A percentile compares a stretch with the other conserved stretches of the same genome.
phyloP scores from a whole-genome alignment of 2,888 invertebrate species.

The Pediacus dermestoides region DNA sequence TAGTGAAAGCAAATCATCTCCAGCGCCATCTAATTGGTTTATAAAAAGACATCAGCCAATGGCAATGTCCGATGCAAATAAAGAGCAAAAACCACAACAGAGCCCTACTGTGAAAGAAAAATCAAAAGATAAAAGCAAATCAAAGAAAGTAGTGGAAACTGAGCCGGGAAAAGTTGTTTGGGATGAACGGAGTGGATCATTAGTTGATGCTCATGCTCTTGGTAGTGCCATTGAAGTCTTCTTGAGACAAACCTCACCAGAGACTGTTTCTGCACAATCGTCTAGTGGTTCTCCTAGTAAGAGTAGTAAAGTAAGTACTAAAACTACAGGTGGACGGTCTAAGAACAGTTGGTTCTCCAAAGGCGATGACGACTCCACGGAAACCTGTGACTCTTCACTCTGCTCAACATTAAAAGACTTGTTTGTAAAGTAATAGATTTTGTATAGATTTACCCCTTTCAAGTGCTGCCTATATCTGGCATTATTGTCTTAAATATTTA shows the following conservation, averaged over 20 bases:
- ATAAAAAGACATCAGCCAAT: constrained; percentile 71
- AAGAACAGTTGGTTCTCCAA: constrained; percentile 58
- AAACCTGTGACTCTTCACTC: constrained; percentile 75
- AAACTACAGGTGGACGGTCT: constrained; percentile 30
- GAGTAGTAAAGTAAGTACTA: constrained; percentile 21
- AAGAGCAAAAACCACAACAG: constrained; percentile 23
- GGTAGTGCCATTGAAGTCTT: constrained; percentile 85
- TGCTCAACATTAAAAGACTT: constrained; percentile 83
- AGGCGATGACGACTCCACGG: constrained; percentile 63
- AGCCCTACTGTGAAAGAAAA: constrained; percentile 10
- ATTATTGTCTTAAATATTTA: constrained; percentile 10
- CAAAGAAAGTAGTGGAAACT: constrained; percentile 34
- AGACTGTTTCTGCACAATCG: constrained; percentile 42
- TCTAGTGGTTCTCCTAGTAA: constrained; percentile 21
- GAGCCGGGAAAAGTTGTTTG: constrained; percentile 60
- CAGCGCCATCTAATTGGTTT: constrained; percentile 68
- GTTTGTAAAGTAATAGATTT: constrained; percentile 68
- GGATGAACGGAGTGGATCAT: constrained; percentile 73
- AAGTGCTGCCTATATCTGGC: constrained; percentile 21
- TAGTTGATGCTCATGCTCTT: constrained; percentile 75
- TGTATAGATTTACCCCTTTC: constrained; percentile 14
- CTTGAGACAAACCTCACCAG: constrained; percentile 60
- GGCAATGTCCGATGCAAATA: constrained; percentile 23
- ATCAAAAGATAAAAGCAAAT: constrained; percentile 15
- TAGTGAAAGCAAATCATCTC: constrained; percentile 29